These are phyloP conservation scores for Drosophila auraria DNA, from an alignment of 1,140 invertebrate genomes.

Conservation along the genomic window DNA sequence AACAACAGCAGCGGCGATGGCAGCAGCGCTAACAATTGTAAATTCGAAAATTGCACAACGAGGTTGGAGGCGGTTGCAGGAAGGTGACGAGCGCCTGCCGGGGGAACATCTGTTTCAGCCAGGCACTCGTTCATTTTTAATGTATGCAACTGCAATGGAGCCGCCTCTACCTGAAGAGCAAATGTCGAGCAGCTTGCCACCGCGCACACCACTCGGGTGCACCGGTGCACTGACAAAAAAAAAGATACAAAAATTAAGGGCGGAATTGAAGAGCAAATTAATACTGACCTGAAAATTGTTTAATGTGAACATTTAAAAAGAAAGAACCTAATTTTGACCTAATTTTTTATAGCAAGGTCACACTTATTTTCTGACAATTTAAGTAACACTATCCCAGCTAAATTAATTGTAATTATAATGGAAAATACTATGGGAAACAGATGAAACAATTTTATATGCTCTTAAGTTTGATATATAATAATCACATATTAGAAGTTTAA, in stretches of 20 bases:
- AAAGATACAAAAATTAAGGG: too few relatives aligned
- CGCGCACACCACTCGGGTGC: not conserved
- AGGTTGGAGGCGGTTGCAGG: slow-evolving; percentile 2
- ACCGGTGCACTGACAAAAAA: slow-evolving; percentile 1
- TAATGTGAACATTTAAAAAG: too few relatives aligned
- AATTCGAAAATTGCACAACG: slow-evolving; percentile 52
- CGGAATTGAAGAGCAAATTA: not conserved
- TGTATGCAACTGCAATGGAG: slow-evolving; percentile 49
- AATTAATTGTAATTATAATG: too few relatives aligned
- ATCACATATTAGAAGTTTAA: not conserved
- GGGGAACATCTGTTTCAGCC: slow-evolving; percentile 38
- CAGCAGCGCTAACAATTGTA: slow-evolving; percentile 44
- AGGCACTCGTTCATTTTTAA: slow-evolving; percentile 56
- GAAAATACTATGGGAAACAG: too few relatives aligned
- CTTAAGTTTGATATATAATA: not conserved
- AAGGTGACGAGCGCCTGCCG: slow-evolving; percentile 20
- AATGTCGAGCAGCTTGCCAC: slow-evolving; percentile 22
- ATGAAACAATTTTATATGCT: too few relatives aligned
- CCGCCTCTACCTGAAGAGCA: slow-evolving; percentile 33
- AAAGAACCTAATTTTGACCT: not conserved
- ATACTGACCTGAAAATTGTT: too few relatives aligned
- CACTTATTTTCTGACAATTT: too few relatives aligned
- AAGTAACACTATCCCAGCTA: too few relatives aligned
- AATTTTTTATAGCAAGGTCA: not conserved
- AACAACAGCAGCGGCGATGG: slow-evolving; percentile 21